Evolutionary conservation across 2,113 vertebrate genomes (phyloP).

Genomic region (Lipotes vexillifer): DNA sequence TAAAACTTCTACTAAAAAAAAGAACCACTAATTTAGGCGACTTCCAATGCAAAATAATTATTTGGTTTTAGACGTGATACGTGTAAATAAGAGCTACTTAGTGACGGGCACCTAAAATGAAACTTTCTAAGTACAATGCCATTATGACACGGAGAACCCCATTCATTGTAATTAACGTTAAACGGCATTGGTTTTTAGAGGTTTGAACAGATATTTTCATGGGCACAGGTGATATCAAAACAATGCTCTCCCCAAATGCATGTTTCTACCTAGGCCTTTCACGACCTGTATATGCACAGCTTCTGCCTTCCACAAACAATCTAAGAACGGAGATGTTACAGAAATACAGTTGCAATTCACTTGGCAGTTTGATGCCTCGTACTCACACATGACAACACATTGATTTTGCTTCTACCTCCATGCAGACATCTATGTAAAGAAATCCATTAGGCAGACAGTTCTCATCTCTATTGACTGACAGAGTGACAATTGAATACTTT

Average conservation of each 20-base stretch:
- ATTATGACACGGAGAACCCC: neutral
- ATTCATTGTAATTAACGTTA: neutral
- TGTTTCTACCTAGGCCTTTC: slow-evolving; percentile 45
- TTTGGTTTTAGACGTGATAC: neutral
- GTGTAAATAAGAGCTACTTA: neutral
- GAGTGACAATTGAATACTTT: slow-evolving; percentile 98
- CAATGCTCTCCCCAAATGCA: neutral
- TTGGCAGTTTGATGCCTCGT: slow-evolving; percentile 90
- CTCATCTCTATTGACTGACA: slow-evolving; percentile 99
- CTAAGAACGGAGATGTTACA: slow-evolving; percentile 83
- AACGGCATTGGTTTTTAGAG: neutral
- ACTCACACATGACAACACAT: slow-evolving; percentile 98
- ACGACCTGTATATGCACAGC: slow-evolving; percentile 76
- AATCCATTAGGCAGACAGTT: slow-evolving; percentile 99
- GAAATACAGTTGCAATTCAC: slow-evolving; percentile 89
- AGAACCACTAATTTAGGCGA: neutral
- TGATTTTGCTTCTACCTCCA: slow-evolving; percentile 97
- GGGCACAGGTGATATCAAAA: neutral
- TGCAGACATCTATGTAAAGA: slow-evolving; percentile 95
- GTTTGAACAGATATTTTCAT: neutral
- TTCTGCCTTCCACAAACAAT: slow-evolving; percentile 81
- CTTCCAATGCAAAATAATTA: neutral
- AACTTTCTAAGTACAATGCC: neutral
- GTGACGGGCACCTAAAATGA: neutral
- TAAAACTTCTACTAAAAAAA: neutral